Evolutionary conservation across 2,888 invertebrate genomes (phyloP).

Genomic region (Stenichneumon culpator): DNA sequence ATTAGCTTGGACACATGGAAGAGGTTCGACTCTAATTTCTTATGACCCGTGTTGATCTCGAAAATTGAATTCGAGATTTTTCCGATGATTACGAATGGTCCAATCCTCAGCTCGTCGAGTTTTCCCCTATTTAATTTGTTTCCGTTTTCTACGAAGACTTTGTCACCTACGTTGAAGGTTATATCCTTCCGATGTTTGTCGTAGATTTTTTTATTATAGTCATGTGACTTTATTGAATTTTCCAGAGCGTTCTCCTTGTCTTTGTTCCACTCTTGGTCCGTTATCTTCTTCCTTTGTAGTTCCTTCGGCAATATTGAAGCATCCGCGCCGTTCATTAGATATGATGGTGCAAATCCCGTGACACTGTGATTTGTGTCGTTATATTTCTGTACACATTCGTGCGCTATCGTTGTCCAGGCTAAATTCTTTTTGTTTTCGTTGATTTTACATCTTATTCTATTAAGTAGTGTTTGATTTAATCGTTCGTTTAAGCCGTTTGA

Average conservation of each 20-base stretch:
- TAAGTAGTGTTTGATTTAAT: constrained; percentile 72
- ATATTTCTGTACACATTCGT: constrained; percentile 72
- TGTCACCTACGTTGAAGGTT: constrained; percentile 74
- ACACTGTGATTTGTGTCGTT: constrained; percentile 73
- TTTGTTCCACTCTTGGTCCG: constrained; percentile 48
- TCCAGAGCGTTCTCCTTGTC: constrained; percentile 72
- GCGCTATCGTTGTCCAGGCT: constrained; percentile 75
- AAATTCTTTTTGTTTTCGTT: constrained; percentile 68
- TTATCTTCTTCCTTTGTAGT: constrained; percentile 62
- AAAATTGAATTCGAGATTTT: constrained; percentile 73
- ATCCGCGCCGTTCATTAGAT: constrained; percentile 71
- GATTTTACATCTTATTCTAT: constrained; percentile 74
- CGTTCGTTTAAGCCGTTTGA: constrained; percentile 69
- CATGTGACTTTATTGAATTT: constrained; percentile 72
- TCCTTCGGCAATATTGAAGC: constrained; percentile 65
- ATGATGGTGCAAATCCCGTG: constrained; percentile 70
- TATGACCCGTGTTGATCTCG: constrained; percentile 63
- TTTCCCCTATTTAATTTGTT: constrained; percentile 77
- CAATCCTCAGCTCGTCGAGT: constrained; percentile 72
- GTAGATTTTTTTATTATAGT: constrained; percentile 74
- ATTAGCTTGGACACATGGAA: constrained; percentile 55
- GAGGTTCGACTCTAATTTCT: constrained; percentile 47
- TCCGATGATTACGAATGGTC: constrained; percentile 71
- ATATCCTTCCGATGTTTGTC: constrained; percentile 74
- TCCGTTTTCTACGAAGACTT: constrained; percentile 77